Evolutionary conservation across 2,113 vertebrate species (phyloP), one percentile per base, ranked within the genome.

Genomic region (Steatornis caripensis): DNA sequence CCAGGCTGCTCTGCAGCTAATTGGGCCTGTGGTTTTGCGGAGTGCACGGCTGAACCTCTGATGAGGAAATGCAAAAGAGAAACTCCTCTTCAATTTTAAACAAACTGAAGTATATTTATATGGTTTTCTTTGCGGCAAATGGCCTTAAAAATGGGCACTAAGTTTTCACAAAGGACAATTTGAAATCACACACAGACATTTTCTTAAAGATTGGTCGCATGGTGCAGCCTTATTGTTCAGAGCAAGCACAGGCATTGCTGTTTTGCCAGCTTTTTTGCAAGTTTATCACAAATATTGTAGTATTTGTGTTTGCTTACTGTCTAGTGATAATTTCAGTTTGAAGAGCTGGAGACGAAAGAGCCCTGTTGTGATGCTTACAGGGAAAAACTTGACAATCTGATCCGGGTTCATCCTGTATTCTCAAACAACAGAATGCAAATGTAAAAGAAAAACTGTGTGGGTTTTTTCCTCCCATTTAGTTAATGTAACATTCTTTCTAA

Each of bases 1-100:
- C 43, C 78, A 74, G 80, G 64, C 43, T 78, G 74, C 89, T 66
- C 61, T 48, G 36, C 69, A 48, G 41, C 20, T 72, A 22, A 39
- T 36, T n/a, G 60, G 24, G 19, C n/a, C 36, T 87, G 94, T 84
- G 87, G 91, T 76, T 96, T 91, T 72, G 57, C n/a, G 27, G 37
- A 32, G 41, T 11, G n/a, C 41, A 3, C 11, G 39, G 30, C 29
- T 72, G 36, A 91, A 64, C 30, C 32, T 64, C 72, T 32, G 51
- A 30, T 29, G n/a, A 30, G 62, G 80, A 84, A 86, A 81, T n/a
- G 65, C 45, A 57, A 64, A 79, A 39, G 3, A 89, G 80, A 60
- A 93, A 54, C 11, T 61, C 39, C 51, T 81, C 55, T 53, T 78
- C 29, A 10, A 57, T 32, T 51, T 58, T 20, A 41, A 76, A 49